Percentiles rank a stretch among this genome's conserved stretches.
Evolutionary conservation across 2,888 invertebrate species (phyloP).

Genomic region (Melieria crassipennis): DNA sequence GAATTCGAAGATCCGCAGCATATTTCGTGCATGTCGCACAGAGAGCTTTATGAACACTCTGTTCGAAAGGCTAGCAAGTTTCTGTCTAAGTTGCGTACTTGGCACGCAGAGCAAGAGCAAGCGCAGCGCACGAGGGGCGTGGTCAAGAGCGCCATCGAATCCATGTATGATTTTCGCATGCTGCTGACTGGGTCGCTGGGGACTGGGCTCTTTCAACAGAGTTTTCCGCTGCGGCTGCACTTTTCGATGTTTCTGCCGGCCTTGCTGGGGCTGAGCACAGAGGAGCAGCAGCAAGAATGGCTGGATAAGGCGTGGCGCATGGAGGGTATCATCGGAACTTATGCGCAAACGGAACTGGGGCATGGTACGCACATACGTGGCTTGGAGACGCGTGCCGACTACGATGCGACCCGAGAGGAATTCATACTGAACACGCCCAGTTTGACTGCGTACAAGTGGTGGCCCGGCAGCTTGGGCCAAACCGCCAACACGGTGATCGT

Average conservation of each 20-base stretch:
- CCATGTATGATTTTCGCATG: conserved; percentile 50
- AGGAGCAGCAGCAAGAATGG: conserved; percentile 89
- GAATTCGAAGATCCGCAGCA: conserved; percentile 50
- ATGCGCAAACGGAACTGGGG: conserved; percentile 95
- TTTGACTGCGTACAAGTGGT: conserved; percentile 92
- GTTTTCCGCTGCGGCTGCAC: conserved; percentile 74
- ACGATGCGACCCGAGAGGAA: conserved; percentile 81
- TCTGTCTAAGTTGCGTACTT: conserved; percentile 74
- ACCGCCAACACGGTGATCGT: conserved; percentile 92
- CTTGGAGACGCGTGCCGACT: conserved; percentile 91
- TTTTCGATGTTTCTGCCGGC: conserved; percentile 93
- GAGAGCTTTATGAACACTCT: conserved; percentile 54
- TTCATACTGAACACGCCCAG: conserved; percentile 89
- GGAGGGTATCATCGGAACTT: conserved; percentile 88
- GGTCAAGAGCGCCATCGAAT: conserved; percentile 62
- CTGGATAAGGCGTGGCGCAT: conserved; percentile 81
- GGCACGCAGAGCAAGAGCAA: conserved; percentile 70
- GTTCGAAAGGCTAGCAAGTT: conserved; percentile 63
- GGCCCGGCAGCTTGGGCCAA: conserved; percentile 96
- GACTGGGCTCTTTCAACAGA: conserved; percentile 57
- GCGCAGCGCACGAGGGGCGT: conserved; percentile 41
- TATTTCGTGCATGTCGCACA: conserved; percentile 53
- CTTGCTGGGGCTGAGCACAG: conserved; percentile 83
- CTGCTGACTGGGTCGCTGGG: conserved; percentile 55
- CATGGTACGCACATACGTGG: conserved; percentile 92